phyloP scores from a whole-genome alignment of 2,888 invertebrate genomes.

The Troilus luridus region DNA sequence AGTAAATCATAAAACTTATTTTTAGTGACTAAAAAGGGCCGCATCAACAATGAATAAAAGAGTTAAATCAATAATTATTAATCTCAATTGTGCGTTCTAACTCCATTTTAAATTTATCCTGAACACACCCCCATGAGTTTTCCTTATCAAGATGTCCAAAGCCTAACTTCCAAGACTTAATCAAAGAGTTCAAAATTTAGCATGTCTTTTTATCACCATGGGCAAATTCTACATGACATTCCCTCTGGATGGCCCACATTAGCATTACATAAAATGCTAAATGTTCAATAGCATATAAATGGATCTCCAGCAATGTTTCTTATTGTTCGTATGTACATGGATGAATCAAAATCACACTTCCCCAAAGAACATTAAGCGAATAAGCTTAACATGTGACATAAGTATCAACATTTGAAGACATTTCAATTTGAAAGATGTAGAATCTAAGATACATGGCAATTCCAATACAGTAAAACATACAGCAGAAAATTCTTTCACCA shows the following conservation, averaged over 20 bases:
- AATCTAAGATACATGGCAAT: neutral
- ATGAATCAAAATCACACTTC: neutral
- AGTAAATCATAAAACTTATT: neutral
- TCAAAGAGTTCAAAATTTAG: neutral
- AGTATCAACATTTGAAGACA: neutral
- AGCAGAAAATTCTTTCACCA: neutral
- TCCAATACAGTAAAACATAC: neutral
- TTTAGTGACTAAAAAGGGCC: neutral
- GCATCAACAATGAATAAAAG: neutral
- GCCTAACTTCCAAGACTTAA: neutral
- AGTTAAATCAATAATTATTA: neutral
- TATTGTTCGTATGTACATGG: neutral
- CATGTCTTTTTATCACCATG: neutral
- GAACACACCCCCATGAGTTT: too few relatives aligned
- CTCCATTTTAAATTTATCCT: neutral
- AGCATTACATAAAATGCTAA: too few relatives aligned
- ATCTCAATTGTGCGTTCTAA: neutral
- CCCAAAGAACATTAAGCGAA: neutral
- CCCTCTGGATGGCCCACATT: neutral
- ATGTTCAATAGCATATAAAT: neutral
- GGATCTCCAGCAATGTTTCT: neutral
- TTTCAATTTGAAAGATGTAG: neutral
- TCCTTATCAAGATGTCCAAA: too few relatives aligned
- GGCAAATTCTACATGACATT: neutral
- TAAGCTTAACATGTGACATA: neutral